These are phyloP conservation scores for Phaethon lepturus DNA, from an alignment of 2,113 vertebrate genomes.

Conservation along the genomic window DNA sequence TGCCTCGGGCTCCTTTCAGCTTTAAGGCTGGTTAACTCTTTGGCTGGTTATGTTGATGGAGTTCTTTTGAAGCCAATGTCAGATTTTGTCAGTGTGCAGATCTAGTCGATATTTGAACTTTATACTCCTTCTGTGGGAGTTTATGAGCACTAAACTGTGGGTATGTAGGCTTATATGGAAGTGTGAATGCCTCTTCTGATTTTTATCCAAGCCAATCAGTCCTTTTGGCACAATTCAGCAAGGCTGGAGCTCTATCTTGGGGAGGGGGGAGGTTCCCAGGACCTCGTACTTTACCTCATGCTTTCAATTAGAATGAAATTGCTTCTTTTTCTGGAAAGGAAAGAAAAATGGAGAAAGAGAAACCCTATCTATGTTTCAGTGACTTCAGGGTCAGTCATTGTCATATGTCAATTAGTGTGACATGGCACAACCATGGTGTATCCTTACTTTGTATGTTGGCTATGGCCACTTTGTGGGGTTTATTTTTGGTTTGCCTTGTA, in stretches of 20 bases:
- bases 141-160: slow-evolving; percentile 39
- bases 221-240: background rate
- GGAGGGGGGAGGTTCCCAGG: background rate
- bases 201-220: slow-evolving; percentile 53
- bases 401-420: background rate
- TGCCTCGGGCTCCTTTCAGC: background rate
- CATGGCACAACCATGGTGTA: background rate
- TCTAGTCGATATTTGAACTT: slow-evolving; percentile 65
- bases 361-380: background rate
- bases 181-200: slow-evolving; percentile 25
- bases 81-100: slow-evolving; percentile 47
- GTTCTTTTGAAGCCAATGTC: slow-evolving; percentile 12
- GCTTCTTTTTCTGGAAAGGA: background rate
- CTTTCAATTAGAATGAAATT: slow-evolving; percentile 44
- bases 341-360: background rate
- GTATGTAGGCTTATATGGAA: slow-evolving; percentile 64
- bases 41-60: background rate
- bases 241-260: background rate
- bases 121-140: slow-evolving; percentile 36
- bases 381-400: background rate
- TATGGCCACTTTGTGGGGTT: background rate
- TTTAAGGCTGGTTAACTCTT: slow-evolving; percentile 31
- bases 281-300: slow-evolving; percentile 8
- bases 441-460: background rate
- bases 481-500: background rate